phyloP scores from a whole-genome alignment of 2,113 vertebrate species.

The Sinocyclocheilus maitianheensis region DNA sequence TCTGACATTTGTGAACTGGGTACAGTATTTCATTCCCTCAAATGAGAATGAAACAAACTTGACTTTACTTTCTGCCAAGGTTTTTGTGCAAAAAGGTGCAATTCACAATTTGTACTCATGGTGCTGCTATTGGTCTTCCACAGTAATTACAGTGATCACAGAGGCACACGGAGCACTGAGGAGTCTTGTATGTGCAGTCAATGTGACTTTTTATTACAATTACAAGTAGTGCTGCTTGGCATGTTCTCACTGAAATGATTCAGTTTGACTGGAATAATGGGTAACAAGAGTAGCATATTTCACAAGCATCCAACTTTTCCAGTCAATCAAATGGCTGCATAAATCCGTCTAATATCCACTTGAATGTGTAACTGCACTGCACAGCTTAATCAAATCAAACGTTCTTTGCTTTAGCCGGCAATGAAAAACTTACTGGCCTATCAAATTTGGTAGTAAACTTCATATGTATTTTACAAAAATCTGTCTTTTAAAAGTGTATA shows the following conservation, averaged over 20 bases:
- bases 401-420: not conserved
- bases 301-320: not conserved
- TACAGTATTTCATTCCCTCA: not conserved
- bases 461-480: not conserved
- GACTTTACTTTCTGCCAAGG: not conserved
- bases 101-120: constrained; percentile 27
- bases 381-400: not conserved
- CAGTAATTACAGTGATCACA: not conserved
- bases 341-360: not conserved
- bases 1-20: not conserved
- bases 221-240: not conserved
- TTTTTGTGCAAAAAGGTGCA: not conserved
- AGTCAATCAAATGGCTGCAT: not conserved
- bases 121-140: constrained; percentile 32
- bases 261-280: not conserved
- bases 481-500: not conserved
- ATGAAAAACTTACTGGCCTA: not conserved
- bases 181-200: not conserved
- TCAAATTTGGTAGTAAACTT: not conserved
- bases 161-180: not conserved
- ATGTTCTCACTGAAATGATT: not conserved
- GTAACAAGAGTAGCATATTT: not conserved
- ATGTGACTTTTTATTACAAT: not conserved
- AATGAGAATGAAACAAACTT: not conserved
- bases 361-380: not conserved